Base-by-base conservation (phyloP, 2,113 vertebrate species). In the Neogale vison region DNA sequence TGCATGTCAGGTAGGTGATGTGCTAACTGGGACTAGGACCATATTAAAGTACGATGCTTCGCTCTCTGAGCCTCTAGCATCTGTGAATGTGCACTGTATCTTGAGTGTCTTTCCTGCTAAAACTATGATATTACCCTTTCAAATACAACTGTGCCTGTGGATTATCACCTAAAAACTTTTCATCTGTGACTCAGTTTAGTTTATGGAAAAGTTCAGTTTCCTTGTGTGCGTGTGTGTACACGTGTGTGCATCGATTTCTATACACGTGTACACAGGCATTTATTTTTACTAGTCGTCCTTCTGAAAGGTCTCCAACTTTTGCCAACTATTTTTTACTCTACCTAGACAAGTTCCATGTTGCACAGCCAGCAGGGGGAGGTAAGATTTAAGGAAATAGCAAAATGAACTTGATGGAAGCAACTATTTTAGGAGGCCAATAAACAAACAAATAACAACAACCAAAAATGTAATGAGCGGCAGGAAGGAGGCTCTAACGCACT, bases 341-440 rank as follows among this genome's bases (percentile, higher is more conserved):
- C 23, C 71, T 83, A 92, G 34, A 90, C 29, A 88, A 72, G 88
- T 83, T 98, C 96, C 96, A 77, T 98, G 98, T 98, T 99, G 97
- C 99, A 99, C 99, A 99, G 95, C 99, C 99, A 99, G 99, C 99
- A 99, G 99, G 99, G 99, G 99, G 99, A 99, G 99, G 99, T 99
- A 99, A 98, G 98, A 99, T 99, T 99, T 99, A 99, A 99, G 99
- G 99, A 99, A 99, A 99, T 98, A 98, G 98, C 59, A 88, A 84
- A 91, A 82, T 86, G 97, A 98, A 97, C 69, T 96, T 97, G 52
- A 96, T 85, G 95, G 92, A 97, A 98, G 45, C 69, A 69, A 91
- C 92, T 59, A 90, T 10, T 94, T 98, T 86, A 88, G 36, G 79
- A 97, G 93, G 86, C 88, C 97, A 94, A 96, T 15, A 96, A 98